Base-by-base conservation (phyloP, 2,888 invertebrate genomes). In the Petrolisthes cinctipes region DNA sequence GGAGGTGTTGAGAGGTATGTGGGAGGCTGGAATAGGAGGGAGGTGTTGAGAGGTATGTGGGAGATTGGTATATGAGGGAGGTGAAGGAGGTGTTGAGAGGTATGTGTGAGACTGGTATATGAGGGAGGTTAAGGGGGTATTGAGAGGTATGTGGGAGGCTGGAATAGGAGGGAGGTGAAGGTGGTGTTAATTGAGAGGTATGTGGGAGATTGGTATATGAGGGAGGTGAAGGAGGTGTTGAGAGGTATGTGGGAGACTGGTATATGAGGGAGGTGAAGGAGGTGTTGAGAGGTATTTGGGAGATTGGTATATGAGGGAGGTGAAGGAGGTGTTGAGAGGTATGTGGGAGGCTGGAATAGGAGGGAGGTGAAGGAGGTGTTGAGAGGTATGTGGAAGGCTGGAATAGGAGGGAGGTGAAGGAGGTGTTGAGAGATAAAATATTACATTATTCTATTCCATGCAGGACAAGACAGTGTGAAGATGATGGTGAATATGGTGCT, bases 201-300 rank as follows among this genome's bases (percentile, higher is more conserved):
- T n/a, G n/a, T n/a, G n/a, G 53, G 76, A 37, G 76, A 76, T 14
- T 23, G 76, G 53, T 17, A 37, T n/a, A 76, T n/a, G 75, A 66
- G 76, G 6, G 66, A 84, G n/a, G 54, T 88, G 9, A 75, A 75
- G 23, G 75, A 17, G 23, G 20, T 75, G 23, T 11, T n/a, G n/a
- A 17, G 6, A 75, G 23, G 75, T 6, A 11, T 6, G 11, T 9
- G 61, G 61, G 61, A 11, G 61, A 61, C 61, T 9, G 61, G 61
- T 9, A 11, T 6, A 61, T 6, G 61, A 61, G 61, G 61, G 14
- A 61, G 61, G 61, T 6, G 61, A 61, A 14, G 61, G 61, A 61
- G 7, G 11, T 6, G 61, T 9, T 6, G 61, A 61, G 61, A 11
- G 11, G 61, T 6, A 61, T 9, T 6, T 6, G 61, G 61, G 61